phyloP scores from a whole-genome alignment of 2,888 invertebrate species.

The Cyclophora albipunctata region DNA sequence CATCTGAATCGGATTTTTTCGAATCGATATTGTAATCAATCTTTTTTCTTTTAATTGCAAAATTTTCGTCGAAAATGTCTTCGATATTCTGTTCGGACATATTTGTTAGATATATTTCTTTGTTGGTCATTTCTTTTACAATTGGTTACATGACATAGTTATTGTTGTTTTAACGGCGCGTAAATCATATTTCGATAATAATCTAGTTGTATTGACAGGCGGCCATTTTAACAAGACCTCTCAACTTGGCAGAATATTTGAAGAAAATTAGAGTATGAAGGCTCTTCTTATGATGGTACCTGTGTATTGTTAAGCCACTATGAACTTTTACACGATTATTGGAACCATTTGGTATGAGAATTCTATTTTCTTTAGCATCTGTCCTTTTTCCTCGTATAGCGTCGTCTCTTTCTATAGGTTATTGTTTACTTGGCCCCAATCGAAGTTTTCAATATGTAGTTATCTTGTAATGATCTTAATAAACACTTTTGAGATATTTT shows the following conservation, averaged over 20 bases:
- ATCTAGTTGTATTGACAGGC: conserved; percentile 61
- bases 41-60: conserved; percentile 47
- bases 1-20: conserved; percentile 17
- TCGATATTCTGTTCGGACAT: conserved; percentile 55
- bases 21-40: conserved; percentile 28
- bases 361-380: conserved; percentile 63
- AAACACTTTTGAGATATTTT: too few species aligned
- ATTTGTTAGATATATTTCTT: conserved; percentile 37
- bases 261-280: conserved; percentile 36
- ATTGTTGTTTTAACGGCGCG: conserved; percentile 69
- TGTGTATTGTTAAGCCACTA: conserved; percentile 56
- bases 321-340: conserved; percentile 71
- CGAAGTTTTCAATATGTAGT: conserved; percentile 54
- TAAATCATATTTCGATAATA: conserved; percentile 72
- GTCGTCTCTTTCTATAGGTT: conserved; percentile 54
- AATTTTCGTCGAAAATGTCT: conserved; percentile 47
- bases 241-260: conserved; percentile 28
- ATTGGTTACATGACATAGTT: conserved; percentile 52
- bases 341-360: conserved; percentile 70
- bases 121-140: too few species aligned
- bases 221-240: conserved; percentile 40
- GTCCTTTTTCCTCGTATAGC: conserved; percentile 33
- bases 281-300: conserved; percentile 38
- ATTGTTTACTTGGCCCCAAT: conserved; percentile 66
- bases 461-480: conserved; percentile 23